A percentile compares a stretch with the other conserved stretches of the same genome.
These are phyloP conservation scores for Picathartes gymnocephalus DNA, from an alignment of 2,113 vertebrate genomes.

Conservation along the genomic window DNA sequence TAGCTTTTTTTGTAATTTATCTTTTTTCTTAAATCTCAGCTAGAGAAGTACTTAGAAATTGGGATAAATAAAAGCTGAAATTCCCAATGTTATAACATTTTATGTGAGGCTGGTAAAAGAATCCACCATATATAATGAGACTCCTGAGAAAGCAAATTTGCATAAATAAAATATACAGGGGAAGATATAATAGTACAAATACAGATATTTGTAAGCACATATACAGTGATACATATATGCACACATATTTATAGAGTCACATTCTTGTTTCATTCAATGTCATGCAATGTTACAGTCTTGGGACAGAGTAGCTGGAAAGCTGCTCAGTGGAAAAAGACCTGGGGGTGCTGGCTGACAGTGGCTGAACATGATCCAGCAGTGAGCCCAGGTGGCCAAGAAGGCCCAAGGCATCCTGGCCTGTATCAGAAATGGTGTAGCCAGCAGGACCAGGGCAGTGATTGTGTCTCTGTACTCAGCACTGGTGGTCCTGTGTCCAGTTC, in stretches of 20 bases:
- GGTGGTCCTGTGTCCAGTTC: neutral
- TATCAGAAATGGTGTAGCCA: neutral
- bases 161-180: neutral
- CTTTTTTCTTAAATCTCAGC: neutral
- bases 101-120: neutral
- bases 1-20: neutral
- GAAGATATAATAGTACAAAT: neutral
- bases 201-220: neutral
- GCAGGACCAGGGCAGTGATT: neutral
- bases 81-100: neutral
- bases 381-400: neutral
- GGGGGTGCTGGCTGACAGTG: fast-evolving
- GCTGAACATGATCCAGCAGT: neutral
- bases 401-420: neutral
- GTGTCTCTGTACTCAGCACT: neutral
- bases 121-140: neutral
- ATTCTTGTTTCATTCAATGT: neutral
- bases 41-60: neutral
- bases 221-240: no score
- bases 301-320: neutral
- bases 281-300: neutral
- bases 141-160: neutral
- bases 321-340: neutral
- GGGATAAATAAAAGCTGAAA: neutral
- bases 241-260: neutral